Percentiles rank a stretch among this genome's conserved stretches.
Conservation (phyloP, 1,140 invertebrate genomes). For the Polyergus mexicanus region DNA sequence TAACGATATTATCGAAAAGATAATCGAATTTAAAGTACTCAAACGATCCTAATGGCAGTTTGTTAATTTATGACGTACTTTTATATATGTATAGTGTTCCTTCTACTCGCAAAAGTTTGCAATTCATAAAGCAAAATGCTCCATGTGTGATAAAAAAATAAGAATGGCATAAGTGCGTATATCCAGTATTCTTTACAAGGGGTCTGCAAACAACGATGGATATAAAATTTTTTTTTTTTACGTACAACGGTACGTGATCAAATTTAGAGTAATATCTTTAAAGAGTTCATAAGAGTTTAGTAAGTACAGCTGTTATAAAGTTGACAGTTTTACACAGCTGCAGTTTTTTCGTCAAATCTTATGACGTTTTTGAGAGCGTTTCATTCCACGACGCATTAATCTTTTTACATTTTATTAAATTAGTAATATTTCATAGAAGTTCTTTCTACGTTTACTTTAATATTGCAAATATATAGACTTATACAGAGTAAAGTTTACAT, state of each 20-base stretch:
- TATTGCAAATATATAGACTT: slow-evolving; percentile 15
- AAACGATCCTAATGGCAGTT: neutral
- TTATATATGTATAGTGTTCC: slow-evolving; percentile 4
- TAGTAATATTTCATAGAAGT: neutral
- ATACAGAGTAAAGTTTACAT: neutral
- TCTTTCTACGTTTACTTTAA: neutral
- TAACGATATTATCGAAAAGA: neutral
- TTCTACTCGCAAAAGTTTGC: slow-evolving; percentile 43
- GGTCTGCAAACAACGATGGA: slow-evolving; percentile 1
- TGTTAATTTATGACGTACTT: neutral
- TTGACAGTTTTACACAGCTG: slow-evolving; percentile 28
- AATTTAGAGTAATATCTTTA: slow-evolving; percentile 13
- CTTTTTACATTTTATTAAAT: neutral
- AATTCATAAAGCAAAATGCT: slow-evolving; percentile 33
- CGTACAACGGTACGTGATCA: slow-evolving; percentile 39
- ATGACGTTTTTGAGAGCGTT: neutral
- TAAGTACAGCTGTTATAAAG: slow-evolving; percentile 18
- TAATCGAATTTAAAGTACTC: slow-evolving; percentile 16
- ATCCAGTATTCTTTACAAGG: neutral
- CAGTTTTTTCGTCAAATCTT: slow-evolving; percentile 23
- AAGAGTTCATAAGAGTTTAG: slow-evolving; percentile 21
- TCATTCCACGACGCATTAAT: neutral
- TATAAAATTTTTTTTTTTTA: slow-evolving; percentile 26
- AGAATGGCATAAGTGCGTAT: neutral
- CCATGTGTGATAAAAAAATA: slow-evolving; percentile 9